phyloP scores from a whole-genome alignment of 64 coral and sea anemone genomes.

The Cladopsammia gracilis region DNA sequence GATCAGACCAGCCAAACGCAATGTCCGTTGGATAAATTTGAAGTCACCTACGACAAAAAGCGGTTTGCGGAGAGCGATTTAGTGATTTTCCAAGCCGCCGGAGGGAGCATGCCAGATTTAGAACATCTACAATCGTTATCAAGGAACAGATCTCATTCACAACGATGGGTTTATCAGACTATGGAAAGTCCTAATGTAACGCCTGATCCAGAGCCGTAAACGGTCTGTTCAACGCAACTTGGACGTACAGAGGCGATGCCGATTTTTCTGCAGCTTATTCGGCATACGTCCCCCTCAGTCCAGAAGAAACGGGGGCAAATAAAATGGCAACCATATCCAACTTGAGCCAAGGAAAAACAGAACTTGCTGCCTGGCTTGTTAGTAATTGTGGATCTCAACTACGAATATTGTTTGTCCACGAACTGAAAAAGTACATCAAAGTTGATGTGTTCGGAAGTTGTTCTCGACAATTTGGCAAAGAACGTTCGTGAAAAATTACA shows the following conservation, averaged over 20 bases:
- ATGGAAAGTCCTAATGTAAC: neutral
- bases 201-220: neutral
- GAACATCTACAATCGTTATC: neutral
- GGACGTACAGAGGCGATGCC: neutral
- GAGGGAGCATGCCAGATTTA: neutral
- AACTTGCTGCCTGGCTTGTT: neutral
- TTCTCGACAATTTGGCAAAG: neutral
- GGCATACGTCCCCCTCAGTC: neutral
- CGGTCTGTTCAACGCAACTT: neutral
- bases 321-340: neutral
- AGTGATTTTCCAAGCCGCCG: neutral
- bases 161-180: neutral
- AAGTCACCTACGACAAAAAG: neutral
- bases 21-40: neutral
- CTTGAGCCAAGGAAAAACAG: neutral
- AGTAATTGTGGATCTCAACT: neutral
- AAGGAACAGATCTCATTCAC: neutral
- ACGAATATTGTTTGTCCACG: neutral
- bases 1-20: neutral
- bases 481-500: neutral
- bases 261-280: neutral
- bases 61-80: constrained; percentile 8
- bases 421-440: neutral
- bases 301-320: neutral
- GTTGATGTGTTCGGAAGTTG: neutral